Percentiles rank a stretch among this genome's conserved stretches.
phyloP scores from a whole-genome alignment of 2,888 invertebrate species.

The Acanthosepion pharaonis region DNA sequence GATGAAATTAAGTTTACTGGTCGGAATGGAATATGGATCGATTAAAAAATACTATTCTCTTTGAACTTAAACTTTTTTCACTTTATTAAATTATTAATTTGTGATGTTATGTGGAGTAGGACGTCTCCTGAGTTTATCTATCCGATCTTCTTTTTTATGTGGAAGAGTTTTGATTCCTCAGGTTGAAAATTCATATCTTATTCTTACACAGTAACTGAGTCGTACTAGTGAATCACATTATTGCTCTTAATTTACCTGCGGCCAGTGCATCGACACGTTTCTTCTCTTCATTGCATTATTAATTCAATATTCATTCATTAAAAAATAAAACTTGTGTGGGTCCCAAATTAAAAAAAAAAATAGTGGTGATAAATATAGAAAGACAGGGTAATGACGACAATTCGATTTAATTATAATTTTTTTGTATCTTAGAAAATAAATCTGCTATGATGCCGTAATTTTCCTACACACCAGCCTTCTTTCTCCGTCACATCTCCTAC shows the following conservation, averaged over 20 bases:
- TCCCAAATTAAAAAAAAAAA: background rate
- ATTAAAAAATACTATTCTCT: background rate
- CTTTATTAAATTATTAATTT: background rate
- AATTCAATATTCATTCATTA: background rate
- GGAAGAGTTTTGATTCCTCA: background rate
- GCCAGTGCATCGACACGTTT: background rate
- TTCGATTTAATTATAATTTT: too few relatives aligned
- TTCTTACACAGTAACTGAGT: too few relatives aligned
- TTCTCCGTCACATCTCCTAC: background rate
- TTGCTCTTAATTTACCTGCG: background rate
- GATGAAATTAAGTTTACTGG: background rate
- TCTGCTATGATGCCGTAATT: background rate
- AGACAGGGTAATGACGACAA: too few relatives aligned
- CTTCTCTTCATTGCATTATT: background rate
- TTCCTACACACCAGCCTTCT: background rate
- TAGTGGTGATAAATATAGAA: background rate
- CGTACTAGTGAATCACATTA: background rate
- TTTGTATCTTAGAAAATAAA: background rate
- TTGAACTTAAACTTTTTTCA: background rate
- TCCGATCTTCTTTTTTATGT: background rate
- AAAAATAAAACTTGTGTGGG: background rate
- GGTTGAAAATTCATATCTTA: too few relatives aligned
- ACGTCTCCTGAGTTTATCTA: background rate
- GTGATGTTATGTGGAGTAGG: background rate
- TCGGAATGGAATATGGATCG: background rate